A percentile compares a stretch with the other conserved stretches of the same genome.
Conservation (phyloP, 2,888 invertebrate species). For the Blastobasis lacticolella region DNA sequence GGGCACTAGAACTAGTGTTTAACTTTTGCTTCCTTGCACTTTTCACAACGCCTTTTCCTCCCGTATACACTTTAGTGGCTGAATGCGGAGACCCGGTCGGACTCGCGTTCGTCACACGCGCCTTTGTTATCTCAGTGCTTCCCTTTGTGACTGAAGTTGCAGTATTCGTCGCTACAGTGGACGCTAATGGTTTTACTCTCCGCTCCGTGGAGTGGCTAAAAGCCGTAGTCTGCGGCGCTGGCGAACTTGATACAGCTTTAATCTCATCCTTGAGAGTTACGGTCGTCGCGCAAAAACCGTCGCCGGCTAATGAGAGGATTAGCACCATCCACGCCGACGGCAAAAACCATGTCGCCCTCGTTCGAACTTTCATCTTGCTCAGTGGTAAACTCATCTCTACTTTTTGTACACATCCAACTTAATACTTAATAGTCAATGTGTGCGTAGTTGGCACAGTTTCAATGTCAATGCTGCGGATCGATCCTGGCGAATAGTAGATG, state of each 20-base stretch:
- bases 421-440: conserved; percentile 11
- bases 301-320: conserved; percentile 43
- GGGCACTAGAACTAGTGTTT: conserved; percentile 51
- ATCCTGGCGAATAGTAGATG: too few species aligned
- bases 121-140: conserved; percentile 54
- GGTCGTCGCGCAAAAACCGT: conserved; percentile 35
- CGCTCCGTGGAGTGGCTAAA: conserved; percentile 30
- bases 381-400: conserved; percentile 6
- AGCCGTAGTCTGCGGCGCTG: conserved; percentile 30
- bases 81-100: conserved; percentile 42
- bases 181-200: conserved; percentile 41
- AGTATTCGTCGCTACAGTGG: conserved; percentile 40
- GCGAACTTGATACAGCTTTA: conserved; percentile 40
- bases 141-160: conserved; percentile 50
- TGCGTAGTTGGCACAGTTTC: conserved; percentile 25
- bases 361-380: conserved; percentile 22
- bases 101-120: conserved; percentile 40
- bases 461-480: conserved; percentile 13
- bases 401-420: conserved; percentile 5
- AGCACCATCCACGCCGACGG: conserved; percentile 32
- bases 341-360: conserved; percentile 26
- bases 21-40: conserved; percentile 61
- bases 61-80: conserved; percentile 44
- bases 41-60: conserved; percentile 53
- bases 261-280: conserved; percentile 34